These are phyloP conservation scores for Oreochromis spilurus DNA, from an alignment of 2,113 vertebrate genomes.

Conservation along the genomic window DNA sequence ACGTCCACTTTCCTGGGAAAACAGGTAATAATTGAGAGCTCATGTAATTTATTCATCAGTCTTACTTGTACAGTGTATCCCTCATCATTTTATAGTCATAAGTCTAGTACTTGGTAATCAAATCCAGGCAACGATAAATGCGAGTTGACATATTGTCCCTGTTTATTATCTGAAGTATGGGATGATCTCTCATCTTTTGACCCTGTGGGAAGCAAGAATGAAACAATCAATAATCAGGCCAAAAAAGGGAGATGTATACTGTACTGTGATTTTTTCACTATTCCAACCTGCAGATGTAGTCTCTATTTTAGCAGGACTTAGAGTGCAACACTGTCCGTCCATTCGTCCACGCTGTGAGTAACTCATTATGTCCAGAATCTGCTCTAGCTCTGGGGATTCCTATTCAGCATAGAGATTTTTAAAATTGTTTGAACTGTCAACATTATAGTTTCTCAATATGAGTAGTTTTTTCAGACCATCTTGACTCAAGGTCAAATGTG, in stretches of 20 bases:
- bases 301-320: slow-evolving; percentile 21
- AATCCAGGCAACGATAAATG: slow-evolving; percentile 55
- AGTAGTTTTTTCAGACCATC: not conserved
- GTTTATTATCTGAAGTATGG: slow-evolving; percentile 63
- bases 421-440: not conserved
- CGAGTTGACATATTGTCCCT: slow-evolving; percentile 66
- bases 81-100: not conserved
- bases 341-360: slow-evolving; percentile 69
- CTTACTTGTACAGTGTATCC: not conserved
- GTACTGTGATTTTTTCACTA: not conserved
- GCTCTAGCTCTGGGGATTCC: slow-evolving; percentile 57
- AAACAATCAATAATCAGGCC: not conserved
- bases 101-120: slow-evolving; percentile 9
- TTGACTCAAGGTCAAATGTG: not conserved
- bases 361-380: slow-evolving; percentile 70
- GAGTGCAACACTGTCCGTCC: slow-evolving; percentile 70
- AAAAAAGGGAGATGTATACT: not conserved
- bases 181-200: slow-evolving; percentile 51
- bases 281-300: not conserved
- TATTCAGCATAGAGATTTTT: not conserved
- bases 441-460: not conserved
- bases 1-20: slow-evolving; percentile 1
- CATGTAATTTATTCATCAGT: not conserved
- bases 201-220: not conserved
- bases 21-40: not conserved